A percentile compares a stretch with the other conserved stretches of the same genome.
phyloP scores from a whole-genome alignment of 92 coral and sea anemone genomes.

The Siderastrea siderea region DNA sequence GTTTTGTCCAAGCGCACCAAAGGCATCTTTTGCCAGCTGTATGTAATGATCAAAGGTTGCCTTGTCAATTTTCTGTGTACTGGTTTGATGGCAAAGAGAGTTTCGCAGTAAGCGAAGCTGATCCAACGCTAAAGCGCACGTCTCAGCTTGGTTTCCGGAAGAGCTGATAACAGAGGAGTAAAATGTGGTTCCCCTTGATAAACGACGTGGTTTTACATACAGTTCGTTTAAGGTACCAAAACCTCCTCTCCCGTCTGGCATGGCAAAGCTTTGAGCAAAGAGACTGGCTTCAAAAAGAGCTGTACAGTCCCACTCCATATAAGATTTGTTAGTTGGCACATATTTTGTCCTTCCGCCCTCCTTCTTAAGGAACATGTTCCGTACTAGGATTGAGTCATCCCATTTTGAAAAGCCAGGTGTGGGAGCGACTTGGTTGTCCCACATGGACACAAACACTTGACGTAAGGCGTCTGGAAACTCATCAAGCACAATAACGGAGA shows the following conservation, averaged over 20 bases:
- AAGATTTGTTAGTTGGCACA: not conserved
- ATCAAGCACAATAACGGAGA: not conserved
- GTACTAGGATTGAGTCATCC: slow-evolving; percentile 30
- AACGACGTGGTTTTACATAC: not conserved
- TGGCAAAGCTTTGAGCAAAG: too few relatives aligned
- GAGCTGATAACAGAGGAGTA: slow-evolving; percentile 41
- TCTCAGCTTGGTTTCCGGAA: slow-evolving; percentile 14
- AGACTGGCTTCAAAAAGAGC: too few relatives aligned
- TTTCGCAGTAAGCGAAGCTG: slow-evolving; percentile 28
- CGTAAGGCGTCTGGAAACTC: slow-evolving; percentile 18
- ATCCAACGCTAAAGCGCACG: too few relatives aligned
- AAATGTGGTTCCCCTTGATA: slow-evolving; percentile 20
- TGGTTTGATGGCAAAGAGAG: slow-evolving; percentile 32
- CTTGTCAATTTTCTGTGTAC: slow-evolving; percentile 41
- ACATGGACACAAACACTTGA: not conserved
- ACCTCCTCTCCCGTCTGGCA: not conserved
- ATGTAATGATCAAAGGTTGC: slow-evolving; percentile 10
- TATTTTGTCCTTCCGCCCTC: not conserved
- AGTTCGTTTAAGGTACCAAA: not conserved
- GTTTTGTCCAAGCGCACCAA: slow-evolving; percentile 23
- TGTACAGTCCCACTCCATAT: slow-evolving; percentile 54
- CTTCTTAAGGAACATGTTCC: not conserved
- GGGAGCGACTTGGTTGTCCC: not conserved
- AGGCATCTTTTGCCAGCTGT: slow-evolving; percentile 7
- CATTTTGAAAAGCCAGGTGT: slow-evolving; percentile 19